phyloP scores from a whole-genome alignment of 2,797 vertebrate genomes.

The Ficedula albicollis region DNA sequence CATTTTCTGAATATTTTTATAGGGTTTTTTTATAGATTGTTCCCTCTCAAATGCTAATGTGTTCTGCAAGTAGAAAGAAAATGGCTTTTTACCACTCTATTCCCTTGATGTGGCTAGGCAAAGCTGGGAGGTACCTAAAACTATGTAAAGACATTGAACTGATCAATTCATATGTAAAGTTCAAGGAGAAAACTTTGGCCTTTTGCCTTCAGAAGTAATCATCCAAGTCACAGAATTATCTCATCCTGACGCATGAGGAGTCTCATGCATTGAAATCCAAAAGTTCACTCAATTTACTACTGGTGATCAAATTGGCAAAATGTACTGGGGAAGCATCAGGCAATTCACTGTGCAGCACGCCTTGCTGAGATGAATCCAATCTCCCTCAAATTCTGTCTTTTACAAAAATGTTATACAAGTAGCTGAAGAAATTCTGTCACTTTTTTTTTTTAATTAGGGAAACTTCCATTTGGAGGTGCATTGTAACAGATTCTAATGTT shows the following conservation, averaged over 20 bases:
- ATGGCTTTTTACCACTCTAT: background rate
- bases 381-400: background rate
- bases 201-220: slow-evolving; percentile 55
- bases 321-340: background rate
- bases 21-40: slow-evolving; percentile 30
- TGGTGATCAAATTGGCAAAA: slow-evolving; percentile 12
- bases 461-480: background rate
- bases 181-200: slow-evolving; percentile 44
- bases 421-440: background rate
- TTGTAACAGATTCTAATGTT: slow-evolving; percentile 36
- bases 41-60: slow-evolving; percentile 54
- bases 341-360: background rate
- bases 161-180: slow-evolving; percentile 61
- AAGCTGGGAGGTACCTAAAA: slow-evolving; percentile 45
- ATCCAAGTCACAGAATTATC: slow-evolving; percentile 14
- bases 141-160: slow-evolving; percentile 44
- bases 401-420: background rate
- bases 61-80: slow-evolving; percentile 27
- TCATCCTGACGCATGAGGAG: slow-evolving; percentile 22
- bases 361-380: background rate
- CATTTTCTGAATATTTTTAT: slow-evolving; percentile 54
- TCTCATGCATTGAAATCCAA: slow-evolving; percentile 29
- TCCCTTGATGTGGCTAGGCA: slow-evolving; percentile 32
- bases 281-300: slow-evolving; percentile 46
- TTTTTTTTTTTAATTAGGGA: background rate